Conservation (phyloP, 2,113 vertebrate genomes). For the Corythaeola cristata region DNA sequence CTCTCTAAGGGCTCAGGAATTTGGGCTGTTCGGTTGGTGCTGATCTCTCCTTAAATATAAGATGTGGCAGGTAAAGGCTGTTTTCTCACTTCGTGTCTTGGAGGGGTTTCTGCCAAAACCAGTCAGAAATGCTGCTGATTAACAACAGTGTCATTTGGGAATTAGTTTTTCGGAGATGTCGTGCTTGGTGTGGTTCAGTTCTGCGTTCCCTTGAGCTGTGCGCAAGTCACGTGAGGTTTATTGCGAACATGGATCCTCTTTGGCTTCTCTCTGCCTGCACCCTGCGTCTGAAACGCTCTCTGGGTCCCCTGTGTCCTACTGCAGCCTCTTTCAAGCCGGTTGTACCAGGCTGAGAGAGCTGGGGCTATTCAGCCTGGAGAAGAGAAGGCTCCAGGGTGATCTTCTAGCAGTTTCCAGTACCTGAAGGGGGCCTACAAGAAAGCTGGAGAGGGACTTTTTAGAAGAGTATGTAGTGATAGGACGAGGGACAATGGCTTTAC, state of each 20-base stretch:
- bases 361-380: too few relatives aligned
- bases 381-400: too few relatives aligned
- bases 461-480: too few relatives aligned
- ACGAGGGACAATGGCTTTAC: too few relatives aligned
- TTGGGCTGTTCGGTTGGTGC: not conserved
- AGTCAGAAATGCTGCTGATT: not conserved
- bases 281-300: not conserved
- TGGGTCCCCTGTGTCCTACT: not conserved
- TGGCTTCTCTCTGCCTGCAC: not conserved
- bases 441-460: too few relatives aligned
- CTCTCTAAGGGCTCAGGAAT: fast-evolving
- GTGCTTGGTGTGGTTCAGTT: not conserved
- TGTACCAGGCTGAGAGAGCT: too few relatives aligned
- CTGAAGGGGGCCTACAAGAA: too few relatives aligned
- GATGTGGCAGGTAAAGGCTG: not conserved
- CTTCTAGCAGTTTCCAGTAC: too few relatives aligned
- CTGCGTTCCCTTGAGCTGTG: not conserved
- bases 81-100: not conserved
- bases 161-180: not conserved
- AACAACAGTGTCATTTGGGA: not conserved
- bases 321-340: not conserved
- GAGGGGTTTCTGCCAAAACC: not conserved
- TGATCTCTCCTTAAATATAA: not conserved
- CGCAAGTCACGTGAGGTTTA: not conserved
- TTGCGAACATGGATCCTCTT: not conserved